Base-by-base conservation (phyloP, 2,888 invertebrate species). In the Lasius fuliginosus region DNA sequence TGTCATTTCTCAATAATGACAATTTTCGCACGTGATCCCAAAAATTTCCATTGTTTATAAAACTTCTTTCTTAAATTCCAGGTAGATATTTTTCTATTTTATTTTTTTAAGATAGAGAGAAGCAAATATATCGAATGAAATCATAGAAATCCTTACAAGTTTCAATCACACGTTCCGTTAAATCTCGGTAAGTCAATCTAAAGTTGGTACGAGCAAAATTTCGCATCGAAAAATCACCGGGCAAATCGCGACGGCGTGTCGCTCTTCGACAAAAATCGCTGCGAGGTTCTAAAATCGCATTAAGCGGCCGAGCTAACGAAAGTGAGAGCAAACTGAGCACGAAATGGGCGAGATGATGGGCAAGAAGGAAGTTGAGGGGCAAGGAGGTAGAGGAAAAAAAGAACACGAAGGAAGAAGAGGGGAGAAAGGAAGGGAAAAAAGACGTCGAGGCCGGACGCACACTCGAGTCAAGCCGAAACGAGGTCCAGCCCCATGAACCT, bases 401-500 rank as follows among this genome's bases (percentile, higher is more conserved):
- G 58, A 84, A 33, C 60, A 74, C 30, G 27, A 8, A 60, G 6
- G 33, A 18, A 65, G 5, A 15, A 40, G 11, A 6, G n/a, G 9
- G 46, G 60, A 27, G n/a, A 23, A 27, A 58, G 30, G 1, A 53
- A 30, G 49, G n/a, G 27, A 87, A 85, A 84, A 85, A 79, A 86
- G 82, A 68, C 84, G 75, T 71, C 62, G 76, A 86, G 84, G 74
- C 60, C 75, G 56, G 81, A 65, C 82, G 86, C 83, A 81, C 84
- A 83, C 76, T 42, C 71, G 76, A 86, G 86, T 89, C 86, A 79
- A 82, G 77, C 86, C 86, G 76, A 88, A 90, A 90, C 87, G 90
- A 90, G 86, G 79, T 86, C 89, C 88, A 87, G 82, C 81, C 83
- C 86, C 85, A 60, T 81, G 86, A 87, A 90, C 87, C 90, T 89